A percentile compares a stretch with the other conserved stretches of the same genome.
Evolutionary conservation across 2,888 invertebrate species (phyloP).

Genomic region (Erynnis tages): DNA sequence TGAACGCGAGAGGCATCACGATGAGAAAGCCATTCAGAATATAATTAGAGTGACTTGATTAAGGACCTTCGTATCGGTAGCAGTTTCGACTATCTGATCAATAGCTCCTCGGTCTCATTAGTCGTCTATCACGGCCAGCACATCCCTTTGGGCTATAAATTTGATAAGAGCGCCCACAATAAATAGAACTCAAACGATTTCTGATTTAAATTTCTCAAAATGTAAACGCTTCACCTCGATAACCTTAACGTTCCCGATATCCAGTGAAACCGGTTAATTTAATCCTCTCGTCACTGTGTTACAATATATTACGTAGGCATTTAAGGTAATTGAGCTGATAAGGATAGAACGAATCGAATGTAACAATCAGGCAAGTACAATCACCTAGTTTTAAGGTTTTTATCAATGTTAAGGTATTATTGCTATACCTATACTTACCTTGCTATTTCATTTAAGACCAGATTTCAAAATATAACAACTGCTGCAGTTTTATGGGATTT

Average conservation of each 20-base stretch:
- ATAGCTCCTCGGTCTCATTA: conserved; percentile 41
- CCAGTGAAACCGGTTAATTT: conserved; percentile 42
- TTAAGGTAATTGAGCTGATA: conserved; percentile 66
- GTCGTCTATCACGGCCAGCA: conserved; percentile 47
- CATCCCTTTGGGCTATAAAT: conserved; percentile 45
- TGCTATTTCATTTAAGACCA: too few relatives aligned
- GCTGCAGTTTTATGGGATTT: too few relatives aligned
- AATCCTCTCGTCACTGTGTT: conserved; percentile 44
- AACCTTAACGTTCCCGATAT: conserved; percentile 52
- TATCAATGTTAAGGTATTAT: too few relatives aligned
- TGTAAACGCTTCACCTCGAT: conserved; percentile 49
- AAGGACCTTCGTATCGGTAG: conserved; percentile 36
- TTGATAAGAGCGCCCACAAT: conserved; percentile 44
- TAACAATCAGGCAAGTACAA: too few relatives aligned
- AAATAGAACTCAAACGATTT: conserved; percentile 54
- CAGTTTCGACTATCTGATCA: conserved; percentile 41
- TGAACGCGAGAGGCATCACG: conserved; percentile 17
- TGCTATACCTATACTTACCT: too few relatives aligned
- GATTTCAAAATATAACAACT: too few relatives aligned
- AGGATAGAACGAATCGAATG: conserved; percentile 34
- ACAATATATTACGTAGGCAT: conserved; percentile 56
- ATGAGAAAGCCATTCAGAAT: conserved; percentile 28
- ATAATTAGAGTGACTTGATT: conserved; percentile 29
- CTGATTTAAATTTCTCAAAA: conserved; percentile 56
- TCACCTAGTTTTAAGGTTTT: too few relatives aligned